Percentiles rank a stretch among this genome's conserved stretches.
These are phyloP conservation scores for Xiphophorus hellerii DNA, from an alignment of 2,113 vertebrate species.

Conservation along the genomic window DNA sequence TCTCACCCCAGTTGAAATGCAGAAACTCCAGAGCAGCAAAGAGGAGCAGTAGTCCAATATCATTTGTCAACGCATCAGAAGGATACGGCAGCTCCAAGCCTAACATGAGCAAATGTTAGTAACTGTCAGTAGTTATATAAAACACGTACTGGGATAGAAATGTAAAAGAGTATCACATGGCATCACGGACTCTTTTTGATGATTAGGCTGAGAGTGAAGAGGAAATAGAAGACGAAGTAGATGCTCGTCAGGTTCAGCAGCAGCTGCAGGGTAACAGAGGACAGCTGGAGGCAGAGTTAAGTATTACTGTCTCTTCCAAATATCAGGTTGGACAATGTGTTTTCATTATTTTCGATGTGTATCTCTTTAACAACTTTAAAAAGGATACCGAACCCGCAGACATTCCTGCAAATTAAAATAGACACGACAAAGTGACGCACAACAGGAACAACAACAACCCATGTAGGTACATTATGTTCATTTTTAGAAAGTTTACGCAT, in stretches of 20 bases:
- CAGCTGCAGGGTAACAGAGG: slow-evolving; percentile 83
- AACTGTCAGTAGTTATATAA: not conserved
- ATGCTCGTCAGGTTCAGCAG: slow-evolving; percentile 75
- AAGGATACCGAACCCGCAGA: slow-evolving; percentile 57
- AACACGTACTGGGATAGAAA: not conserved
- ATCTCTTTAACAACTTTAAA: not conserved
- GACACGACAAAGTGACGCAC: not conserved
- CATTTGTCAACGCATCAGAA: slow-evolving; percentile 68
- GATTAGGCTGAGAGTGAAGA: slow-evolving; percentile 81
- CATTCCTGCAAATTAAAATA: slow-evolving; percentile 32
- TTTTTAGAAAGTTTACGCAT: not conserved
- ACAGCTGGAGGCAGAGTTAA: slow-evolving; percentile 77
- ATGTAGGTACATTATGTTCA: not conserved
- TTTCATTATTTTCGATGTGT: too few species aligned
- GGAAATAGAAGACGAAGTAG: slow-evolving; percentile 82
- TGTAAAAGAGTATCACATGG: too few species aligned
- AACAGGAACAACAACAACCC: not conserved
- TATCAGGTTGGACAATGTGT: not conserved
- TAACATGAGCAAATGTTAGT: slow-evolving; percentile 53
- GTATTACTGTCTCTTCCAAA: not conserved
- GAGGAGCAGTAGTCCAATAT: slow-evolving; percentile 81
- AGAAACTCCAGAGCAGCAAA: slow-evolving; percentile 80
- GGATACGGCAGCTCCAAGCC: slow-evolving; percentile 86
- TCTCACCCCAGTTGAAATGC: slow-evolving; percentile 80
- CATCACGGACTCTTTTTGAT: slow-evolving; percentile 86